These are phyloP conservation scores for Lasioglossum morio DNA, from an alignment of 2,888 invertebrate species.

Conservation along the genomic window DNA sequence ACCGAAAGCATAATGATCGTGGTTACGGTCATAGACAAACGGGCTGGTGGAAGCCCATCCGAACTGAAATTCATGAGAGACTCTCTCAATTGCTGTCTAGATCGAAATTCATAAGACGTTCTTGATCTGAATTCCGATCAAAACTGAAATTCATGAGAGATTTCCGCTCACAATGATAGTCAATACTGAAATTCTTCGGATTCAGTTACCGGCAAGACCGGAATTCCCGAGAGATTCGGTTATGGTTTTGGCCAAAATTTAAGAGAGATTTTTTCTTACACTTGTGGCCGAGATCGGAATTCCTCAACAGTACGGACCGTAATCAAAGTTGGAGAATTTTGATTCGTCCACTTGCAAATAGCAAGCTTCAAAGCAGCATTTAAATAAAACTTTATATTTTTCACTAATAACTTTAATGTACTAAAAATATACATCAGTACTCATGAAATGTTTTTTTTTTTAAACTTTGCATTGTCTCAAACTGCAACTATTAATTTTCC, in stretches of 20 bases:
- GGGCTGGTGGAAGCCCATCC: too few relatives aligned
- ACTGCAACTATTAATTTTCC: too few relatives aligned
- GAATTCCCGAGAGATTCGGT: not conserved
- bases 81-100: slow-evolving; percentile 8
- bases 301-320: not conserved
- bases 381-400: too few relatives aligned
- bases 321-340: too few relatives aligned
- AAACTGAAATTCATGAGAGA: slow-evolving; percentile 6
- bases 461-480: too few relatives aligned
- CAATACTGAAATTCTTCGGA: not conserved
- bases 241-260: not conserved
- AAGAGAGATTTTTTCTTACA: not conserved
- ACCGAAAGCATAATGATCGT: not conserved
- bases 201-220: not conserved
- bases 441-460: too few relatives aligned
- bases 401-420: too few relatives aligned
- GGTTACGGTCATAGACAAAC: not conserved
- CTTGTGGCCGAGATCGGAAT: not conserved
- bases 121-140: slow-evolving; percentile 5
- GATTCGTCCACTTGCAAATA: too few relatives aligned
- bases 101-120: slow-evolving; percentile 1
- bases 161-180: not conserved
- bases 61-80: not conserved
- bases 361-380: too few relatives aligned
- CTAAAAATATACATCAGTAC: too few relatives aligned